These are phyloP conservation scores for Steinernema hermaphroditum DNA, from an alignment of 2,888 invertebrate genomes.

Conservation along the genomic window DNA sequence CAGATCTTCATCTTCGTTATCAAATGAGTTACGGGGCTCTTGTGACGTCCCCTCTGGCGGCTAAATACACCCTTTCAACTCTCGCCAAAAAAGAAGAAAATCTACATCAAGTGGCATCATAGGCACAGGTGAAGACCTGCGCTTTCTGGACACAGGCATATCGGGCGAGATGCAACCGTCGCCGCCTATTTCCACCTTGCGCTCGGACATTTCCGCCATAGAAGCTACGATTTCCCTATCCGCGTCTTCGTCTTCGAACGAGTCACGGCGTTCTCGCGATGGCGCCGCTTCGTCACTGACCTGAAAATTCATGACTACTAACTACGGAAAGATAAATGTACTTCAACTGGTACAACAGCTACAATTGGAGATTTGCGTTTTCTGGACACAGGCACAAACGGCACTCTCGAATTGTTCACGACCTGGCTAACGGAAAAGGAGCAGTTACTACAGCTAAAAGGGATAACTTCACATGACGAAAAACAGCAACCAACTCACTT, in stretches of 20 bases:
- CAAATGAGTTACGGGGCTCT: too few relatives aligned
- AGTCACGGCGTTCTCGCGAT: neutral
- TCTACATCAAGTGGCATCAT: too few relatives aligned
- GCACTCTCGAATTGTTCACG: neutral
- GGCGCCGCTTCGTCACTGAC: neutral
- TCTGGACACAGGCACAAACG: neutral
- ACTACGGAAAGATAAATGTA: neutral
- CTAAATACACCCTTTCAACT: too few relatives aligned
- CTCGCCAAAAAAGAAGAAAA: too few relatives aligned
- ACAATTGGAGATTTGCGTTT: neutral
- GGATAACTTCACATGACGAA: neutral
- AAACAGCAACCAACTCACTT: neutral
- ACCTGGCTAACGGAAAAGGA: neutral
- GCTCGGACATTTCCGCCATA: too few relatives aligned
- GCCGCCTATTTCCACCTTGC: too few relatives aligned
- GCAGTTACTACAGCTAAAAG: neutral
- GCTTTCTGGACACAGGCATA: too few relatives aligned
- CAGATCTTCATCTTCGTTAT: too few relatives aligned
- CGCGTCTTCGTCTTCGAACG: neutral
- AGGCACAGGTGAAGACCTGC: too few relatives aligned
- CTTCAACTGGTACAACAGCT: neutral
- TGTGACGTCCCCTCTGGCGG: too few relatives aligned
- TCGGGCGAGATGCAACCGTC: too few relatives aligned
- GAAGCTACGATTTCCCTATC: too few relatives aligned
- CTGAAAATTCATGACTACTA: neutral